Conservation (phyloP, 2,797 vertebrate species). For the Sebastes kiyomatsui region DNA sequence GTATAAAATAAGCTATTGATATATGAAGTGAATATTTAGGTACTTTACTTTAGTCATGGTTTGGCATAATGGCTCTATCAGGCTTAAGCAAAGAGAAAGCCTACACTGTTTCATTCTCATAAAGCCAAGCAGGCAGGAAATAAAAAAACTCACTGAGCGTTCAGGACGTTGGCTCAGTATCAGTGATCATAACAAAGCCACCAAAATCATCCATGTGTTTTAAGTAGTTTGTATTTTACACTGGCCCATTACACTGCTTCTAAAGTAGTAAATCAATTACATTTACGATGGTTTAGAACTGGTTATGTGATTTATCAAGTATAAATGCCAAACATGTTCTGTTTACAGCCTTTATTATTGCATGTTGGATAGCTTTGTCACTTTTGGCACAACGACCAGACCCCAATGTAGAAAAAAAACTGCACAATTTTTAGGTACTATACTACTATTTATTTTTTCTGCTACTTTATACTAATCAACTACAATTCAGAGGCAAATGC, state of each 20-base stretch:
- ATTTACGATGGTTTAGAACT: background rate
- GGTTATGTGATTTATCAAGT: background rate
- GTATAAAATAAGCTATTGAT: conserved; percentile 6
- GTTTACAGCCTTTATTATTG: background rate
- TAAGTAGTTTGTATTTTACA: background rate
- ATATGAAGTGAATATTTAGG: conserved; percentile 40
- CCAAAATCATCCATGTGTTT: background rate
- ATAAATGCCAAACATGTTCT: background rate
- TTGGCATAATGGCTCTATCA: conserved; percentile 25
- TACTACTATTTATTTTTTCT: no score
- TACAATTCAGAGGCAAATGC: fast-evolving
- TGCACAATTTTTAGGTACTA: no score
- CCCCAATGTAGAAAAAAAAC: background rate
- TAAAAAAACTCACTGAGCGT: background rate
- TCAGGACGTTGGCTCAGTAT: background rate
- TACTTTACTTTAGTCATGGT: conserved; percentile 47
- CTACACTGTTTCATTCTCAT: background rate
- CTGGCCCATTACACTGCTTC: background rate
- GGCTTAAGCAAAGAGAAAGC: background rate
- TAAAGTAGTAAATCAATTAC: background rate
- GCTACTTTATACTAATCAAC: no score
- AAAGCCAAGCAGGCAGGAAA: background rate
- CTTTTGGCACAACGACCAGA: background rate
- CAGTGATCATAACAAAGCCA: background rate
- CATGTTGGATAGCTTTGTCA: background rate